Evolutionary conservation across 2,113 vertebrate species (phyloP).

Genomic region (Strix uralensis): DNA sequence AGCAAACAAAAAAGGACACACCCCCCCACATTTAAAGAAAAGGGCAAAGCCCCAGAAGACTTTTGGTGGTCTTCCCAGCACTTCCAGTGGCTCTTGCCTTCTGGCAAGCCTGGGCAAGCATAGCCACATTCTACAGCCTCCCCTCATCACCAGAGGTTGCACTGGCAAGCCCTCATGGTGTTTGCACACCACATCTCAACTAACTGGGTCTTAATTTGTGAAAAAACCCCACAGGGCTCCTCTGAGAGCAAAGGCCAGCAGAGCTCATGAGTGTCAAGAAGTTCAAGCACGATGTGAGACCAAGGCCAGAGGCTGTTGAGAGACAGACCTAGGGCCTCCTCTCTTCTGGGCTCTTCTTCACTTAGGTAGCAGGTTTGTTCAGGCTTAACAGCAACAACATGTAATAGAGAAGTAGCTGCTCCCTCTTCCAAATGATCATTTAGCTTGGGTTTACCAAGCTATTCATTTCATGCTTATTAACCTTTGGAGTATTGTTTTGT

Average conservation of each 20-base stretch:
- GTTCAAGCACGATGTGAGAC: background rate
- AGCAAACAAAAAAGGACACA: background rate
- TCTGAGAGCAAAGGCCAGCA: background rate
- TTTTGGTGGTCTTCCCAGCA: background rate
- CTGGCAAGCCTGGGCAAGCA: background rate
- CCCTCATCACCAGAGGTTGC: background rate
- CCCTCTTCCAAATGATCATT: slow-evolving; percentile 22
- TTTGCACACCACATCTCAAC: background rate
- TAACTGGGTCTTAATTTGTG: background rate
- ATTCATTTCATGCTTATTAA: slow-evolving; percentile 57
- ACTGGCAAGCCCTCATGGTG: background rate
- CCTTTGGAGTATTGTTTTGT: slow-evolving; percentile 59
- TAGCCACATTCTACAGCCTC: background rate
- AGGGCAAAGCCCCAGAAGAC: background rate
- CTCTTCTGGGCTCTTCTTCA: background rate
- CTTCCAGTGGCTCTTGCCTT: background rate
- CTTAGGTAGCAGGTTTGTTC: background rate
- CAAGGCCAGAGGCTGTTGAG: background rate
- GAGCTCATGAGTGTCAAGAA: background rate
- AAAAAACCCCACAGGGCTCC: background rate
- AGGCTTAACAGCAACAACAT: background rate
- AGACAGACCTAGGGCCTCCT: background rate
- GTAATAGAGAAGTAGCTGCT: background rate
- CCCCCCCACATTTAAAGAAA: rapidly evolving
- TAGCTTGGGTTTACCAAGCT: slow-evolving; percentile 11